Evolutionary conservation across 2,888 invertebrate genomes (phyloP), one percentile per base, ranked within the genome.

Genomic region (Biston stratarius): DNA sequence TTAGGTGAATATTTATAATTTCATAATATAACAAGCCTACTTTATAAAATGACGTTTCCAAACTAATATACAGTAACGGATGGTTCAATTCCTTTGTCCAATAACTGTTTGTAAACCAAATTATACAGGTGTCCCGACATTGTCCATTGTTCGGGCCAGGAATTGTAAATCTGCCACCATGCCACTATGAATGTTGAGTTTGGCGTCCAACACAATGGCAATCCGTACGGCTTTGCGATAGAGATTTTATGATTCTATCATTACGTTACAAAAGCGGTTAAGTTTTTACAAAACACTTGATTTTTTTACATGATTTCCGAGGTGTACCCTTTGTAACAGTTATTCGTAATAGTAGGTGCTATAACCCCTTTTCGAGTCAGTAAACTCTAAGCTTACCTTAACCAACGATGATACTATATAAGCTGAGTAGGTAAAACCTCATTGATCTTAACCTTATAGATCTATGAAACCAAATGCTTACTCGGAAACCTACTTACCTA

Each of bases 71-170:
- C 40, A 14, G 10, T 55, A 42, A 55, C 42, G 52, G 33, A 49
- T 40, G 15, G 33, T 14, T 61, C 49, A 40, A 12, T 53, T 38
- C 47, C 55, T 56, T 49, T 42, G 44, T 55, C 14, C 10, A 24
- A 52, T 52, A 51, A 45, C 64, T 64, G 64, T 65, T 65, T 65
- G n/a, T 56, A 61, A 61, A 60, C 10, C 12, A 56, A 36, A 59
- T 34, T 12, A 10, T 58, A 42, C 40, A 53, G 34, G 33, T 47
- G 48, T 33, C 36, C 15, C 59, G 52, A 36, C 60, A 65, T 65
- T 65, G 60, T 65, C 56, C 61, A 65, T 65, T 65, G 65, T 65
- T 59, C 14, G 33, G 57, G n/a, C 15, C 44, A n/a, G 34, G 11
- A 44, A 44, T 42, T 42, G n/a, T 51, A 51, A 42, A 33, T 61